Base-by-base conservation (phyloP, 2,797 vertebrate species). In the Myotis planiceps region DNA sequence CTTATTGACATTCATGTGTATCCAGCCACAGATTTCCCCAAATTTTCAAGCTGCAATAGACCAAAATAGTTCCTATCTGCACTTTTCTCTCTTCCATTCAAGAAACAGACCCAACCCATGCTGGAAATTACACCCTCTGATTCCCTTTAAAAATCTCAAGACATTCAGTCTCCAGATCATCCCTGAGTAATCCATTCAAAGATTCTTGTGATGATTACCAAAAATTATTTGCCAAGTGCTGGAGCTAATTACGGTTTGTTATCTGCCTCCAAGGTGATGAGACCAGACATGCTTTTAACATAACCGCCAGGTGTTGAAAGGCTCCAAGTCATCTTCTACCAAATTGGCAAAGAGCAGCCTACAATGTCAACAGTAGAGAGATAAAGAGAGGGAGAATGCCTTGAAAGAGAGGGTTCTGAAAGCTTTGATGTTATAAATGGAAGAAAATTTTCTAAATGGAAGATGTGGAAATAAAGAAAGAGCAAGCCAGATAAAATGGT, bases 401-500 rank as follows among this genome's bases (percentile, higher is more conserved):
- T n/a, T 34, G 25, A 2, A 74, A 68, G 12, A 51, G 19, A 45
- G 12, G 0, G 34, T n/a, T 76, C 29, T 2, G 4, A 16, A 34
- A 78, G 4, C 2, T 18, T 13, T 32, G 72, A 15, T 71, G 37
- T 84, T 47, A 39, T 13, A 51, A 66, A 27, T 23, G 9, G 81
- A 58, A 29, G 55, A 29, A 58, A 29, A 58, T 58, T 25, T 58
- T 58, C 25, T 58, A 58, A 58, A 60, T 60, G 58, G 27, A 60
- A 60, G 58, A 60, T 53, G 6, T 39, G 6, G 21, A 90, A 89
- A 69, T 37, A 25, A 66, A 83, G 63, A 29, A 89, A 83, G 65
- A 90, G 23, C n/a, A 80, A 80, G 23, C n/a, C 49, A 34, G 53
- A 86, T 51, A 42, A 45, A 80, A 96, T 68, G 66, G 83, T 87